Percentiles rank a stretch among this genome's conserved stretches.
These are phyloP conservation scores for Hypomecis atomaria DNA, from an alignment of 2,888 invertebrate species.

Conservation along the genomic window DNA sequence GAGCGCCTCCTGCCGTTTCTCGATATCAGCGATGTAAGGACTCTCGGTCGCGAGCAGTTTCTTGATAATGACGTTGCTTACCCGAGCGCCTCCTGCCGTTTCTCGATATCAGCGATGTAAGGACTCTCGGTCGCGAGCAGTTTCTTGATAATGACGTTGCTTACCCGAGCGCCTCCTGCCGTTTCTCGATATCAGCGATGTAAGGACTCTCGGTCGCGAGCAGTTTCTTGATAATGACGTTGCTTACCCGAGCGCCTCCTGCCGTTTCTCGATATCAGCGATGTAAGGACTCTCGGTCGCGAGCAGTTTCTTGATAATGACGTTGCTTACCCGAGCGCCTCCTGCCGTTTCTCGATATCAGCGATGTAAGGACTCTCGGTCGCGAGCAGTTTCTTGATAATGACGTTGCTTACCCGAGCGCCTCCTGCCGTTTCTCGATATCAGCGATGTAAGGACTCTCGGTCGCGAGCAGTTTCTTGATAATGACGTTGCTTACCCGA, in stretches of 20 bases:
- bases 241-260: constrained; percentile 92
- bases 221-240: constrained; percentile 86
- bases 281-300: constrained; percentile 94
- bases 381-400: constrained; percentile 90
- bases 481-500: constrained; percentile 86
- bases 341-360: constrained; percentile 94
- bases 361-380: constrained; percentile 93
- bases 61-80: constrained; percentile 80
- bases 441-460: constrained; percentile 94
- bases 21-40: constrained; percentile 93
- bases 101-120: constrained; percentile 93
- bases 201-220: constrained; percentile 94
- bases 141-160: constrained; percentile 82
- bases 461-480: constrained; percentile 91
- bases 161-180: constrained; percentile 94
- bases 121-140: constrained; percentile 93
- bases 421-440: constrained; percentile 93
- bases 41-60: constrained; percentile 94
- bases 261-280: constrained; percentile 92
- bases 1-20: constrained; percentile 93
- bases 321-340: constrained; percentile 90
- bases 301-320: constrained; percentile 88
- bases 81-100: constrained; percentile 94
- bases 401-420: constrained; percentile 87
- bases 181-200: constrained; percentile 92